These are phyloP conservation scores for Himantopus leucocephalus DNA, from an alignment of 2,113 vertebrate species.

Conservation along the genomic window DNA sequence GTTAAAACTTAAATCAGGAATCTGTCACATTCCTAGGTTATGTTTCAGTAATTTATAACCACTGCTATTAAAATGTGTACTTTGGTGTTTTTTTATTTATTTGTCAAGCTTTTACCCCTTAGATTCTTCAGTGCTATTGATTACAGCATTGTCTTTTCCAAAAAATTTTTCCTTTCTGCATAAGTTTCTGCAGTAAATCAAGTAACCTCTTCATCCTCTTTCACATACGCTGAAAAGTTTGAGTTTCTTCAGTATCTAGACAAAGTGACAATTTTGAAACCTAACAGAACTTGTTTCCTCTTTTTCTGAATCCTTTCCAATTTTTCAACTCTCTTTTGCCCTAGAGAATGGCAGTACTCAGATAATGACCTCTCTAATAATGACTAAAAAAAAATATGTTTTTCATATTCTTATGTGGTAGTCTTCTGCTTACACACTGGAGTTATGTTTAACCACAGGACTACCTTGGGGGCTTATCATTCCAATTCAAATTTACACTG, in stretches of 20 bases:
- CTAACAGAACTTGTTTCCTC: not conserved
- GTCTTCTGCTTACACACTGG: not conserved
- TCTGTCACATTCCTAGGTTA: not conserved
- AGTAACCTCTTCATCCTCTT: not conserved
- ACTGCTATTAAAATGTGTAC: not conserved
- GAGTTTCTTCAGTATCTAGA: not conserved
- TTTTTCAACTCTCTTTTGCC: not conserved
- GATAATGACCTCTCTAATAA: not conserved
- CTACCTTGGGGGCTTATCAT: not conserved
- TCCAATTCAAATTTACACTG: not conserved
- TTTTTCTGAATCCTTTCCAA: not conserved
- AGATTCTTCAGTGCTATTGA: not conserved
- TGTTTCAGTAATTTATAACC: not conserved
- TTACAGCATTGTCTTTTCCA: not conserved
- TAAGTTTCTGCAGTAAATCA: not conserved
- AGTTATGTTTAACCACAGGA: not conserved
- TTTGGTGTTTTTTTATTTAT: fast-evolving
- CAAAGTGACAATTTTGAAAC: not conserved
- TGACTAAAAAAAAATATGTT: not conserved
- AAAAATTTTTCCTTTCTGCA: not conserved
- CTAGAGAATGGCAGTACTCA: not conserved
- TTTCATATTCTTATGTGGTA: not conserved
- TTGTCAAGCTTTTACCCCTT: not conserved
- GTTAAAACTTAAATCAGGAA: not conserved
- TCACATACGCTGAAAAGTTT: not conserved